These are phyloP conservation scores for Sthenelais limicola DNA, from an alignment of 2,888 invertebrate genomes.

Conservation along the genomic window DNA sequence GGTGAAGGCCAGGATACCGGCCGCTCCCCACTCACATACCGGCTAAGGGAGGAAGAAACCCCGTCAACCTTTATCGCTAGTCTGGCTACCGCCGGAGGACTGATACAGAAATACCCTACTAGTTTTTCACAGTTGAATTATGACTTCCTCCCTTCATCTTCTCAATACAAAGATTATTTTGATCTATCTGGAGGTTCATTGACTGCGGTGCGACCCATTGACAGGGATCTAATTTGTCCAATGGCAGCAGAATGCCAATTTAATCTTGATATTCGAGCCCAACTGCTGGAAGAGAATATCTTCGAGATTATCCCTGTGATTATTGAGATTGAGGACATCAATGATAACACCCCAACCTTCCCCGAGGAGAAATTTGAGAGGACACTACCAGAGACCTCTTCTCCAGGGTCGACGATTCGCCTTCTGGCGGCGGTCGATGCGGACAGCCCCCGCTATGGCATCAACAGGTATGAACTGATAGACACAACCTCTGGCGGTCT, in stretches of 20 bases:
- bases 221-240: conserved; percentile 18
- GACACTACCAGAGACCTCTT: conserved; percentile 47
- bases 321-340: conserved; percentile 36
- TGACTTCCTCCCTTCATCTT: conserved; percentile 48
- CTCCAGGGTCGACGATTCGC: conserved; percentile 43
- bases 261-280: conserved; percentile 31
- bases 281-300: conserved; percentile 5
- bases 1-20: conserved; percentile 31
- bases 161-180: conserved; percentile 3
- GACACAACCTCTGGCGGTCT: not conserved
- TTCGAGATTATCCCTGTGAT: conserved; percentile 38
- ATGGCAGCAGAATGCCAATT: conserved; percentile 1
- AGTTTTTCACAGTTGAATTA: conserved; percentile 42
- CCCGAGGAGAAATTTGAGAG: conserved; percentile 37
- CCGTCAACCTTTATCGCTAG: conserved; percentile 59
- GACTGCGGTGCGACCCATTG: conserved; percentile 2
- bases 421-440: conserved; percentile 49
- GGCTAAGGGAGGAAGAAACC: conserved; percentile 59
- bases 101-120: conserved; percentile 38
- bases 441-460: conserved; percentile 46
- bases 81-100: conserved; percentile 69
- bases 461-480: conserved; percentile 45
- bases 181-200: conserved; percentile 4
- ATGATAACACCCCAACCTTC: conserved; percentile 37
- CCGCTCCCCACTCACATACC: conserved; percentile 21